A percentile compares a stretch with the other conserved stretches of the same genome.
Evolutionary conservation across 35 echinoderm and acorn worm species (phyloP).

Genomic region (Stichopus chloronotus): DNA sequence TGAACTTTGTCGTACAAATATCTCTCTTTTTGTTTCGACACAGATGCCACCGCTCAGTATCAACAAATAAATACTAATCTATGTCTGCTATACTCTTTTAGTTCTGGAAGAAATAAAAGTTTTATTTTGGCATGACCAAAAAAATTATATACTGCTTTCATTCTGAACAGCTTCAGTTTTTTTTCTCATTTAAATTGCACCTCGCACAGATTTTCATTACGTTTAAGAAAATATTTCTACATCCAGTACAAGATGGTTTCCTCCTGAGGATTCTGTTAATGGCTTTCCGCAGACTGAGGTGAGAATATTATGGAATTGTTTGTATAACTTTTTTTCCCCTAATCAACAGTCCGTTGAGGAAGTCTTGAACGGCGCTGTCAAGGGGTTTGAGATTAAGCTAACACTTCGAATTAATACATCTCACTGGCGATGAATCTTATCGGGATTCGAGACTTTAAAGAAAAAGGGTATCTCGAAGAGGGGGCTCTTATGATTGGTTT

Average conservation of each 20-base stretch:
- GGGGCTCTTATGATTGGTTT: slow-evolving; percentile 7
- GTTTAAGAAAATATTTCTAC: slow-evolving; percentile 30
- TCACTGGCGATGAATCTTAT: not conserved
- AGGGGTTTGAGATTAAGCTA: slow-evolving; percentile 25
- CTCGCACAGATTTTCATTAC: not conserved
- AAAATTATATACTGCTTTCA: too few species aligned
- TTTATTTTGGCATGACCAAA: too few species aligned
- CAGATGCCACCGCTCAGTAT: too few species aligned
- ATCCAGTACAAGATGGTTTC: slow-evolving; percentile 24
- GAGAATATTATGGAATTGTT: slow-evolving; percentile 38
- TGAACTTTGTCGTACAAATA: too few species aligned
- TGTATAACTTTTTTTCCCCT: slow-evolving; percentile 31
- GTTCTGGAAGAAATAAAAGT: too few species aligned
- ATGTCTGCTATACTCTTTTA: too few species aligned
- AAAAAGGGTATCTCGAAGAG: not conserved
- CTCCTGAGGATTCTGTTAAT: slow-evolving; percentile 41
- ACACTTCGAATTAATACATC: slow-evolving; percentile 29
- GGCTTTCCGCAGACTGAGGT: slow-evolving; percentile 31
- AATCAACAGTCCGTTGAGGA: slow-evolving; percentile 16
- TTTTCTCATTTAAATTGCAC: not conserved
- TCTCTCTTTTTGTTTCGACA: too few species aligned
- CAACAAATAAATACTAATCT: too few species aligned
- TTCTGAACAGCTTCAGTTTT: not conserved
- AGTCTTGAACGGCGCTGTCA: slow-evolving; percentile 39
- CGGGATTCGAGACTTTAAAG: not conserved